Evolutionary conservation across 1,140 invertebrate species (phyloP), one percentile per base, ranked within the genome.

Genomic region (Mycetomoellerius zeteki): DNA sequence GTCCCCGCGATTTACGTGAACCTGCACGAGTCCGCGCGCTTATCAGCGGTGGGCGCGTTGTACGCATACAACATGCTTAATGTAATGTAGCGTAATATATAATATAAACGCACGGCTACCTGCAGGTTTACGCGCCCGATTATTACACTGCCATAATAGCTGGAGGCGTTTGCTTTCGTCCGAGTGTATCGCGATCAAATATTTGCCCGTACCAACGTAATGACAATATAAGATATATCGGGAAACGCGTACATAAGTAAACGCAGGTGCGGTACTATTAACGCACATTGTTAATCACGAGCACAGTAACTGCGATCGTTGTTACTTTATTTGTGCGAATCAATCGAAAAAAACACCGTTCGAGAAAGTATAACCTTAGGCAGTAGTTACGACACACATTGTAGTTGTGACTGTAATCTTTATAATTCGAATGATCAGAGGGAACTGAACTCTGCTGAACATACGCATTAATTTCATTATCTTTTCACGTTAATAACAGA

Each of bases 31-130:
- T 72, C 80, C 54, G 69, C 67, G 67, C 67, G 80, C 80, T 84
- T 84, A 84, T 84, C 80, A 84, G 69, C 80, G 69, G 54, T 50
- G 69, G 24, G 33, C 69, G 80, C 69, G 80, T 24, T 73, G 37
- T 80, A 88, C 88, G 89, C 85, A 80, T 50, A 88, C 89, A 86
- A 86, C 91, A 72, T 72, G 87, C 87, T 89, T 89, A 91, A 89
- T 91, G 90, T 92, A 91, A 90, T 87, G 90, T 88, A 88, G 87
- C 90, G 90, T 89, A 89, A 91, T 91, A 88, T 90, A 92, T 88
- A 91, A 92, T 91, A 91, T 89, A 92, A 91, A 92, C 90, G 88
- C 82, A 73, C 77, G 85, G 90, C 81, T 84, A 84, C 80, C 80
- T 84, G 69, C 80, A 84, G 80, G 69, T 84, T 84, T 84, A 84